These are phyloP conservation scores for Dipodomys spectabilis DNA, from an alignment of 2,113 vertebrate genomes.

Conservation along the genomic window DNA sequence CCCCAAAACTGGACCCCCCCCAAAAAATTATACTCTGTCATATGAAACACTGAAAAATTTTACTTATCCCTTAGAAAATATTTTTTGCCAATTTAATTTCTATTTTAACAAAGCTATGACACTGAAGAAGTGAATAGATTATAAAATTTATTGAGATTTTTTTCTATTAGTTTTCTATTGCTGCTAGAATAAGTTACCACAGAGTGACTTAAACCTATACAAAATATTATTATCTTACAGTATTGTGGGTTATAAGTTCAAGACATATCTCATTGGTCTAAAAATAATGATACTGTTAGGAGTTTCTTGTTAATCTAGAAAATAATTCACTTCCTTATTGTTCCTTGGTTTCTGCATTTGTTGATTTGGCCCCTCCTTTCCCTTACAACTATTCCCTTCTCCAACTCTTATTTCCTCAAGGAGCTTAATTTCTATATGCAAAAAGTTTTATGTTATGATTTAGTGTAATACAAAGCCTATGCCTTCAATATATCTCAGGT, in stretches of 20 bases:
- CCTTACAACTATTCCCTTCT: not conserved
- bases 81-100: constrained; percentile 22
- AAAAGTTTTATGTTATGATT: not conserved
- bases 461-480: not conserved
- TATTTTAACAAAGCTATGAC: not conserved
- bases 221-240: not conserved
- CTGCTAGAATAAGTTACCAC: not conserved
- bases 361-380: not conserved
- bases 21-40: no score
- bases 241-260: not conserved
- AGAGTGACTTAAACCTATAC: not conserved
- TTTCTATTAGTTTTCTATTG: not conserved
- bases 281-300: not conserved
- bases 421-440: not conserved
- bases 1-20: no score
- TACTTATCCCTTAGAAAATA: constrained; percentile 24
- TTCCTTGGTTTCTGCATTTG: not conserved
- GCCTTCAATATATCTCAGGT: not conserved
- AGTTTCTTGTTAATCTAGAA: not conserved
- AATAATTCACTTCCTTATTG: not conserved
- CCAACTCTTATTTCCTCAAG: not conserved
- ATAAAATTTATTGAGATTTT: not conserved
- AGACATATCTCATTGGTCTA: not conserved
- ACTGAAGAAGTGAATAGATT: not conserved
- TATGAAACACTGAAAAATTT: not conserved